These are phyloP conservation scores for Achlya flavicornis DNA, from an alignment of 2,888 invertebrate species.

Conservation along the genomic window DNA sequence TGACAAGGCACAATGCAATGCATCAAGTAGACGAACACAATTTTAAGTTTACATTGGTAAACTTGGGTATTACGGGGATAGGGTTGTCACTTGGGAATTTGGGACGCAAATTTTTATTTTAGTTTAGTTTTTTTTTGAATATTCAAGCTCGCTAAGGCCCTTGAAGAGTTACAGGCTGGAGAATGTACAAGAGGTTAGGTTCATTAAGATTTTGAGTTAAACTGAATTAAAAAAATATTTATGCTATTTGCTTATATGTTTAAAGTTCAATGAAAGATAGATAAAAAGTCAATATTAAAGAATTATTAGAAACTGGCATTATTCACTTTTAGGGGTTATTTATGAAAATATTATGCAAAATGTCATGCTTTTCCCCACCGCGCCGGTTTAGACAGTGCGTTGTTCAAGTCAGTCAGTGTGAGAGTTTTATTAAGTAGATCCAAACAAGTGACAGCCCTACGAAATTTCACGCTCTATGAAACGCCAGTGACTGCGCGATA, in stretches of 20 bases:
- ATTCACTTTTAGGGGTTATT: no score
- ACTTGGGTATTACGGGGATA: conserved; percentile 21
- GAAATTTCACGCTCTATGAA: conserved; percentile 29
- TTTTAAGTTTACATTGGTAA: conserved; percentile 28
- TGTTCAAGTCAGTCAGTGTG: no score
- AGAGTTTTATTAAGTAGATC: background rate
- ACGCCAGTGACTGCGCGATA: conserved; percentile 21
- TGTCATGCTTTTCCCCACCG: no score
- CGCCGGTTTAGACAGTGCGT: no score
- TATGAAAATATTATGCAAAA: no score
- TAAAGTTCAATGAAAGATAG: no score
- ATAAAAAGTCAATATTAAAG: no score
- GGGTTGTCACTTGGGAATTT: background rate
- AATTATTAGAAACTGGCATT: no score
- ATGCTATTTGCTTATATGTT: no score
- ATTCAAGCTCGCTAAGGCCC: background rate
- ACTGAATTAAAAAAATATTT: no score
- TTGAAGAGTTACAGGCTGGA: background rate
- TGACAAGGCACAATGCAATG: background rate
- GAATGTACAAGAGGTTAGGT: no score
- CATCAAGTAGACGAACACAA: conserved; percentile 18
- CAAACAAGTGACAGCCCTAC: background rate
- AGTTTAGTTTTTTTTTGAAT: background rate
- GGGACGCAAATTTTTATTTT: background rate
- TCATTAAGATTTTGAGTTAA: no score